Evolutionary conservation across 2,113 vertebrate species (phyloP), one percentile per base, ranked within the genome.

Genomic region (Leucopsar rothschildi): DNA sequence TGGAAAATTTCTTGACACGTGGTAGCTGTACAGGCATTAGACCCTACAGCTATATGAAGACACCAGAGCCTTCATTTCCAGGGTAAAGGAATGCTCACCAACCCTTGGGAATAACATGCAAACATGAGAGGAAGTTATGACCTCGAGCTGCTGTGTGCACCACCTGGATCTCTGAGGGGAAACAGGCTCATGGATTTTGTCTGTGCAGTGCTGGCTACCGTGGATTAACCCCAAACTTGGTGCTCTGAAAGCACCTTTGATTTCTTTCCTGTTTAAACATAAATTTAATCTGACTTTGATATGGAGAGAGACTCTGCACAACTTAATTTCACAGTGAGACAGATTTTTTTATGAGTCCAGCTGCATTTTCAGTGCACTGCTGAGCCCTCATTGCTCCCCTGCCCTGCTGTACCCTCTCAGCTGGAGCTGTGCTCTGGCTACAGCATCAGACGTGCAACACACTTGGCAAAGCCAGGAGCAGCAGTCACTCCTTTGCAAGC

Each of bases 121-220:
- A 18, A 20, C 11, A 50, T 37, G 44, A 68, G 40, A 12, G 29
- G 29, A 56, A 39, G 3, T n/a, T 64, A 20, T 1, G 6, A 19
- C 7, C 52, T 5, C 0, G 0, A 49, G 31, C 3, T 1, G 7
- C 55, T 76, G 31, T 3, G 6, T 18, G 17, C 11, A 27, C 4
- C 21, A 2, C 44, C 17, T 42, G 71, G 44, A 23, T 11, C 33
- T 73, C 42, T 2, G 28, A 18, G 29, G 14, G 6, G 5, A 52
- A 60, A 15, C 37, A 10, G 22, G 35, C 33, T 63, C 11, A 1
- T 6, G 21, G 31, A 21, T 66, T 75, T 42, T 37, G 88, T 23
- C 35, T 27, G 19, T 25, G 42, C 61, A 29, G 37, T 0, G 10
- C 42, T 52, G 47, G 24, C 16, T 35, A 5, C 33, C 0, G 0